Evolutionary conservation across 2,113 vertebrate species (phyloP), one percentile per base, ranked within the genome.

Genomic region (Agapornis roseicollis): DNA sequence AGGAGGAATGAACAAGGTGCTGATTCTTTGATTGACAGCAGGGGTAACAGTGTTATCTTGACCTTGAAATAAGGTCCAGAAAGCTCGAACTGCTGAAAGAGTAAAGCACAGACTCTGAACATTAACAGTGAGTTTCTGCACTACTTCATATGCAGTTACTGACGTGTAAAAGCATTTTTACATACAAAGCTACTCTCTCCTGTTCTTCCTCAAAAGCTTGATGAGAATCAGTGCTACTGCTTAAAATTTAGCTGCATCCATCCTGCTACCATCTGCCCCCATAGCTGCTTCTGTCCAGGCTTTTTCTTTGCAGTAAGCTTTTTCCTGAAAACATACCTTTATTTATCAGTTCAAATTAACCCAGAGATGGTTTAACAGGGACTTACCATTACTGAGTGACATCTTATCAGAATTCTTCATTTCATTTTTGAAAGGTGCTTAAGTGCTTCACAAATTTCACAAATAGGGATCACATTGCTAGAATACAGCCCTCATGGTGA

Each of bases 21-120:
- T 66, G 47, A 63, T 94, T 44, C n/a, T 63, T 44, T 87, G 88
- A 95, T 17, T 94, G 93, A 88, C 91, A 91, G 37, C 39, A 64
- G 29, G 29, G 44, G 29, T 22, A 3, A 93, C n/a, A 47, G 25
- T 42, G 66, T 88, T 71, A 55, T 52, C 50, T 95, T 95, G 93
- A 96, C 95, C 96, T 96, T 97, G 94, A 96, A 95, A 96, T 87
- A 85, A 88, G 7, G 66, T 90, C 69, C 91, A 94, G 76, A 87
- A 80, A 93, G 55, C 70, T 94, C 50, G 69, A 71, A 91, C 1
- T 81, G 85, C 71, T 89, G 79, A 60, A 89, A 70, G 72, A 93
- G 61, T 84, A 86, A 76, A 91, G 56, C 69, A 25, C 5, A 79
- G 50, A 29, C 39, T 29, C 50, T n/a, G 31, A 79, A 50, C 35